A percentile compares a stretch with the other conserved stretches of the same genome.
phyloP scores from a whole-genome alignment of 1,140 invertebrate species.

The Pemphigus obesinymphae region DNA sequence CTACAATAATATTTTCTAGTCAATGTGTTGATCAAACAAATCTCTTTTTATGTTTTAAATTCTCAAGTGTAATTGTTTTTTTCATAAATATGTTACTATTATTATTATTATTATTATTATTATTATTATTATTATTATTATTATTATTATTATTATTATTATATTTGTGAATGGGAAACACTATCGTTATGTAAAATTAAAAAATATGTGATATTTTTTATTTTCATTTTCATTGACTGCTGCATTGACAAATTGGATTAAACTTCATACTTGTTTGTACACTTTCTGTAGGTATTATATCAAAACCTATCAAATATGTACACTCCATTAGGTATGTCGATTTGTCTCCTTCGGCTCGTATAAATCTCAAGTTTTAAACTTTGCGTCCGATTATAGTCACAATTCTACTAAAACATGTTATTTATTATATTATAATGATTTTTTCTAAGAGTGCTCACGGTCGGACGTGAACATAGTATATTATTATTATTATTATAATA shows the following conservation, averaged over 20 bases:
- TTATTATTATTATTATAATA: background rate
- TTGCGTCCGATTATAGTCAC: background rate
- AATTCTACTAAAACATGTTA: background rate
- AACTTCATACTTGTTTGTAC: background rate
- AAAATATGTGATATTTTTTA: slow-evolving; percentile 33
- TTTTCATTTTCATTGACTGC: slow-evolving; percentile 7
- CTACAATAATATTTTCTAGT: slow-evolving; percentile 24
- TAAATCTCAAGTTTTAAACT: slow-evolving; percentile 1
- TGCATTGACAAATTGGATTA: background rate
- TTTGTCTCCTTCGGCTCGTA: background rate
- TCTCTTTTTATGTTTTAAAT: background rate
- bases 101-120: slow-evolving; percentile 2
- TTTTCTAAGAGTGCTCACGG: background rate
- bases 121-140: slow-evolving; percentile 1
- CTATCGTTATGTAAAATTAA: slow-evolving; percentile 1
- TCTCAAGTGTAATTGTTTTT: background rate
- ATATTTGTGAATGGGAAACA: background rate
- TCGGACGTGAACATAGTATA: background rate
- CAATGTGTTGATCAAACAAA: slow-evolving; percentile 31
- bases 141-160: background rate
- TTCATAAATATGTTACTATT: no score
- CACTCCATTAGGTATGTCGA: no score
- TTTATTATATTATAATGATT: background rate
- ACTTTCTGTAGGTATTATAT: background rate
- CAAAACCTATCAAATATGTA: background rate